Evolutionary conservation across 53 echinoderm and acorn worm species (phyloP).

Genomic region (Paelopatides confundens): DNA sequence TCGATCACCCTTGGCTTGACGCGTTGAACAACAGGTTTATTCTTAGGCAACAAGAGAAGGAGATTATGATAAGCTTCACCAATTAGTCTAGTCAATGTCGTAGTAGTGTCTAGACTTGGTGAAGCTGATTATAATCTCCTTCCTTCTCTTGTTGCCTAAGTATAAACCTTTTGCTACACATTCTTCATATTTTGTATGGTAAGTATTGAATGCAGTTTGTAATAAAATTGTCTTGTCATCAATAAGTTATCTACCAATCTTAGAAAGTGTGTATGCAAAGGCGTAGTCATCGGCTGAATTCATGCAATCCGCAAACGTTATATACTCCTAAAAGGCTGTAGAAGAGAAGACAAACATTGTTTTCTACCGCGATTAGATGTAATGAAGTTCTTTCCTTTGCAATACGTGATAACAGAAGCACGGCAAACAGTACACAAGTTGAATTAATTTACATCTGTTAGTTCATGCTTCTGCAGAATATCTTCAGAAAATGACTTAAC

Average conservation of each 20-base stretch:
- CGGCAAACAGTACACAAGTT: background rate
- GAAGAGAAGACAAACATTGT: background rate
- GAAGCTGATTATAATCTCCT: no score
- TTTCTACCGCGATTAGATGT: no score
- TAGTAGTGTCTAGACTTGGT: no score
- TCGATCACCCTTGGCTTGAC: no score
- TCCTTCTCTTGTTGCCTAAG: no score
- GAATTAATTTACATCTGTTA: background rate
- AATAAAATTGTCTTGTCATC: background rate
- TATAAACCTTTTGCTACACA: no score
- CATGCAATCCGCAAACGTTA: background rate
- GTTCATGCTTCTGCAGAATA: background rate
- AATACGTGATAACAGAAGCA: background rate
- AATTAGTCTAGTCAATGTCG: no score
- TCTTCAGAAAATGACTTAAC: background rate
- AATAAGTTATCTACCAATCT: background rate
- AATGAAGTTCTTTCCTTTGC: no score
- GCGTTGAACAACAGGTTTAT: no score
- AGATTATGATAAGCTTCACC: no score
- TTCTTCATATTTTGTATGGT: background rate
- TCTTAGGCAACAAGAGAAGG: no score
- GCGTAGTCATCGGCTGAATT: background rate
- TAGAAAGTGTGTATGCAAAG: background rate
- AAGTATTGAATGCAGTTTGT: background rate
- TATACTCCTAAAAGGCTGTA: background rate